phyloP scores from a whole-genome alignment of 2,113 vertebrate species.

The Aleadryas rufinucha region DNA sequence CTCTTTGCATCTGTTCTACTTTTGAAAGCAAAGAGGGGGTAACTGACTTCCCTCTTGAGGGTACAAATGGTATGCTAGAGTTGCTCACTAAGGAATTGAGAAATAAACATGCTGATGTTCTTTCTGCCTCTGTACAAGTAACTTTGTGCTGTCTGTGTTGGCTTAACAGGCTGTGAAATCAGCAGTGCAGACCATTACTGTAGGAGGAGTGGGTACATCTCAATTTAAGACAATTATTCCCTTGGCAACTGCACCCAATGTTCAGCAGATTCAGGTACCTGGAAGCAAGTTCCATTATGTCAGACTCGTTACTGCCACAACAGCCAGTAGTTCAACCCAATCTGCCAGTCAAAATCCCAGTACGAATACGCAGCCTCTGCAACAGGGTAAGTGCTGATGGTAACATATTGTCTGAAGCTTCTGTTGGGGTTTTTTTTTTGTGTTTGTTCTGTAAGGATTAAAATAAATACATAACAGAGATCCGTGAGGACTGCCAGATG shows the following conservation, averaged over 20 bases:
- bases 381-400: slow-evolving; percentile 80
- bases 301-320: slow-evolving; percentile 91
- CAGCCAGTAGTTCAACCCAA: slow-evolving; percentile 79
- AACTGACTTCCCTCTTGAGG: neutral
- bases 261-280: slow-evolving; percentile 98
- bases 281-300: slow-evolving; percentile 98
- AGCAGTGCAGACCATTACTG: slow-evolving; percentile 85
- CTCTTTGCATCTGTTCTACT: neutral
- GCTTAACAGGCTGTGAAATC: slow-evolving; percentile 84
- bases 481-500: neutral
- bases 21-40: neutral
- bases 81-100: neutral
- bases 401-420: neutral
- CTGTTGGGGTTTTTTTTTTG: neutral
- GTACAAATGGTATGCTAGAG: neutral
- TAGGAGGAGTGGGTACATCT: slow-evolving; percentile 85
- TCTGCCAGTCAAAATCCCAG: slow-evolving; percentile 79
- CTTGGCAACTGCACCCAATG: slow-evolving; percentile 87
- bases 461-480: neutral
- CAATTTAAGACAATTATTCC: slow-evolving; percentile 98
- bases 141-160: slow-evolving; percentile 43
- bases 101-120: neutral
- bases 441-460: neutral
- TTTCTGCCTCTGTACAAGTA: neutral
- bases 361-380: slow-evolving; percentile 85